Base-by-base conservation (phyloP, 2,888 invertebrate genomes). In the Drosophila kokeensis region DNA sequence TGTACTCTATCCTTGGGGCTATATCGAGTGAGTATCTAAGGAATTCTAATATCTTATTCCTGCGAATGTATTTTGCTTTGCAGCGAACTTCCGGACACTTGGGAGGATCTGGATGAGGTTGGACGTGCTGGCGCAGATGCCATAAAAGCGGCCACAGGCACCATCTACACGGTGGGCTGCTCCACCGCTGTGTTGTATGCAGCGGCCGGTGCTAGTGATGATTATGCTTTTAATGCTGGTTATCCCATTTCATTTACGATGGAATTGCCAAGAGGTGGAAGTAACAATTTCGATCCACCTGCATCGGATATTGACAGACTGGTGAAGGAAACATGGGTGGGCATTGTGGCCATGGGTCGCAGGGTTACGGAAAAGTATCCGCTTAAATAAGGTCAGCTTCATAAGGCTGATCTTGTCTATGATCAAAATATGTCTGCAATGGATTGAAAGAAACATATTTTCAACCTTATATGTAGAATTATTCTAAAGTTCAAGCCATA, bases 121-220 rank as follows among this genome's bases (percentile, higher is more conserved):
- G 93, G 91, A 4, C 69, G 82, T 24, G 81, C 86, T 50, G 92
- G 92, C 1, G 83, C 81, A 0, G 80, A 89, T 60, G 93, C 93
- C n/a, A 93, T 94, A 32, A 32, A 69, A 0, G 77, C 68, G 13
- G 82, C 81, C n/a, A 90, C 89, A 11, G 91, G 92, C 36, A 91
- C 91, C 0, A 63, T 38, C 0, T 94, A 94, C 64, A 69, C 58
- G 3, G 88, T 93, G 50, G 93, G 93, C 5, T 77, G 83, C 34
- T 85, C 91, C 21, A 89, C 92, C 4, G 60, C 74, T 2, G 65
- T 87, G 1, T 92, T 93, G 62, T 95, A 95, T 75, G 87, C 92
- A 0, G 94, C 95, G 0, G 86, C 92, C 30, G 96, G 96, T 0
- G 95, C 95, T 10, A 94, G 95, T 73, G 89, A 95, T 83, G 96